phyloP scores from a whole-genome alignment of 37 sponge, comb jelly and placozoan species.

The Spongia lamella region DNA sequence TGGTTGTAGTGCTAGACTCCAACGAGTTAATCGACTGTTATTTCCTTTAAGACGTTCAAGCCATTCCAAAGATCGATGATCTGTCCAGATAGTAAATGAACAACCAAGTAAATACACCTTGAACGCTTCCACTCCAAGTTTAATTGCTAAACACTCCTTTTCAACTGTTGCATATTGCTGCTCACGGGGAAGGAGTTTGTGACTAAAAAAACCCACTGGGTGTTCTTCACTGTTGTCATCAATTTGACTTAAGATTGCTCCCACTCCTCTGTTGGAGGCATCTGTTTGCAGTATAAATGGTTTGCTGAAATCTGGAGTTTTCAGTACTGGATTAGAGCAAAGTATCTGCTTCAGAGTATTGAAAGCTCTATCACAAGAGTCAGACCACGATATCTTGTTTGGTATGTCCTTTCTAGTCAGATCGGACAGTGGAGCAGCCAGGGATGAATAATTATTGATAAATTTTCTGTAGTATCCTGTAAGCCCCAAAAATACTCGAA shows the following conservation, averaged over 20 bases:
- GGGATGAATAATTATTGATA: constrained; percentile 13
- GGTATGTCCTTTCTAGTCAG: constrained; percentile 26
- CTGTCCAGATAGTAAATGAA: constrained; percentile 29
- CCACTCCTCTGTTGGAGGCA: constrained; percentile 35
- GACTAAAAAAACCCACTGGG: constrained; percentile 43
- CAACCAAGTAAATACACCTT: constrained; percentile 41
- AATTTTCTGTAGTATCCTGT: constrained; percentile 46
- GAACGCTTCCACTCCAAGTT: constrained; percentile 31
- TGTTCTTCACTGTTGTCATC: constrained; percentile 35
- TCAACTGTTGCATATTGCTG: constrained; percentile 41
- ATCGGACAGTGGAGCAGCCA: constrained; percentile 20
- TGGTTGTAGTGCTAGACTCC: constrained; percentile 30
- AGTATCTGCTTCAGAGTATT: constrained; percentile 12
- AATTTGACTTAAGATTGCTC: constrained; percentile 46
- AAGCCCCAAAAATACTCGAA: constrained; percentile 34
- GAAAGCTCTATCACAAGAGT: constrained; percentile 30
- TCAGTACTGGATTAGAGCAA: constrained; percentile 14
- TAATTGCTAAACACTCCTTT: constrained; percentile 60
- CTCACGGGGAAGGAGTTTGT: constrained; percentile 44
- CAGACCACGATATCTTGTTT: constrained; percentile 13
- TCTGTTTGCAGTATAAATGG: constrained; percentile 39
- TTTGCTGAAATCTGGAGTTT: constrained; percentile 16
- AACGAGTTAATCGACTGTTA: constrained; percentile 28
- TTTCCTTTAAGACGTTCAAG: constrained; percentile 38
- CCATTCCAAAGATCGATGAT: constrained; percentile 48